Base-by-base conservation (phyloP, 2,797 vertebrate genomes). In the Micropoecilia bifurca region DNA sequence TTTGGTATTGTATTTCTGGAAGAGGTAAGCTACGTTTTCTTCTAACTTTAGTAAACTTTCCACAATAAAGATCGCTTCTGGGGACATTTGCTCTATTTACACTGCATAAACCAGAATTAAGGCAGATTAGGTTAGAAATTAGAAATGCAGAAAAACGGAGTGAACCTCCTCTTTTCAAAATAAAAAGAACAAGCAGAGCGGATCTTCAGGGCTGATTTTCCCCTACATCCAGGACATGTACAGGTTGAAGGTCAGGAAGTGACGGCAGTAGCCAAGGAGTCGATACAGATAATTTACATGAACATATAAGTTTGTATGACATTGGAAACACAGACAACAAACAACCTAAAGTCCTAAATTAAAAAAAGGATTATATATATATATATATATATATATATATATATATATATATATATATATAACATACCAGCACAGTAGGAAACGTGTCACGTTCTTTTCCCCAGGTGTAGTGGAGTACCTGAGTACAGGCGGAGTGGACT, bases 391-490 rank as follows among this genome's bases (percentile, higher is more conserved):
- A 9, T 25, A 18, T 68, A n/a, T n/a, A n/a, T n/a, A 33, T 1
- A 33, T 33, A 33, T 33, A 33, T 33, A 33, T 33, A 39, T 39
- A 18, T 48, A 16, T 48, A 18, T 48, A 9, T 25, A 18, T 68
- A n/a, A n/a, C 41, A 43, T 25, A 45, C 39, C 39, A n/a, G 1
- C 41, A 71, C 41, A 71, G 41, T 8, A 3, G 4, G 5, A 3
- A 1, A n/a, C n/a, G 20, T n/a, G 36, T 41, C 20, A 68, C 20
- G 57, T 59, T 30, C 18, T 22, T 82, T 36, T 75, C 13, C 81
- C 47, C 85, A 99, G 98, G 98, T 88, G 98, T 99, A 68, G 98
- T 99, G 89, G 98, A 99, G 92, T 99, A 99, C 95, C 96, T 99
- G 91, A 99, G 97, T 90, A 97, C 97, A 68, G 98, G 98, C 57